A percentile compares a stretch with the other conserved stretches of the same genome.
Conservation (phyloP, 2,888 invertebrate genomes). For the Drosophila nr. perissopoda region DNA sequence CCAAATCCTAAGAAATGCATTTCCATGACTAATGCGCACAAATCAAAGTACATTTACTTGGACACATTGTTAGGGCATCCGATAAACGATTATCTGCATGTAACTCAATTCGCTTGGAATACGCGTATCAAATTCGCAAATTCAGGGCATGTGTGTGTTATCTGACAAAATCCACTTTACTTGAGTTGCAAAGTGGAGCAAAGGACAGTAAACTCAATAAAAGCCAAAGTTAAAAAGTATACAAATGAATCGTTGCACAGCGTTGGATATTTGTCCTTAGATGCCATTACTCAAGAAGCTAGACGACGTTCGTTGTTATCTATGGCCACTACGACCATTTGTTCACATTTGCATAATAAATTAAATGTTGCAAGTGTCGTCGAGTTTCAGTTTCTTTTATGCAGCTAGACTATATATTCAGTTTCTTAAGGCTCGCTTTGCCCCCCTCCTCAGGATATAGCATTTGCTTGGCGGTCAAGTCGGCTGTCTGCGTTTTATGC, state of each 20-base stretch:
- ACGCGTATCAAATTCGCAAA: conserved; percentile 52
- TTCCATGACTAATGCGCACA: conserved; percentile 25
- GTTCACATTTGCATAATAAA: conserved; percentile 81
- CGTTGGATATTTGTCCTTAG: conserved; percentile 57
- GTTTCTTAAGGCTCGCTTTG: conserved; percentile 28
- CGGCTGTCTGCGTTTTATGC: conserved; percentile 62
- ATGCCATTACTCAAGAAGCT: conserved; percentile 65
- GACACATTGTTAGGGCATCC: conserved; percentile 43
- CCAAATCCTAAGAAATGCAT: background rate
- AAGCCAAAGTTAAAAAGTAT: conserved; percentile 40
- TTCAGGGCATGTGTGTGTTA: conserved; percentile 39
- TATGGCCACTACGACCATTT: conserved; percentile 73
- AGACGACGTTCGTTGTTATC: conserved; percentile 65
- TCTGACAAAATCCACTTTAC: conserved; percentile 20
- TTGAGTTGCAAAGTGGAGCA: conserved; percentile 23
- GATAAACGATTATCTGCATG: conserved; percentile 78
- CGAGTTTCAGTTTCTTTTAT: conserved; percentile 58
- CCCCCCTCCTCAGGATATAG: conserved; percentile 7
- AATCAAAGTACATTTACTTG: conserved; percentile 40
- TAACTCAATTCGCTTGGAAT: conserved; percentile 73
- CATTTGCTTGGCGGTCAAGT: conserved; percentile 48
- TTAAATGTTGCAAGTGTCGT: conserved; percentile 80
- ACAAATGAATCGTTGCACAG: conserved; percentile 31
- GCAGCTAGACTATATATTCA: conserved; percentile 49
- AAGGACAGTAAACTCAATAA: conserved; percentile 37